Evolutionary conservation across 1,140 invertebrate genomes (phyloP), one percentile per base, ranked within the genome.

Genomic region (Stegodyphus mimosarum): DNA sequence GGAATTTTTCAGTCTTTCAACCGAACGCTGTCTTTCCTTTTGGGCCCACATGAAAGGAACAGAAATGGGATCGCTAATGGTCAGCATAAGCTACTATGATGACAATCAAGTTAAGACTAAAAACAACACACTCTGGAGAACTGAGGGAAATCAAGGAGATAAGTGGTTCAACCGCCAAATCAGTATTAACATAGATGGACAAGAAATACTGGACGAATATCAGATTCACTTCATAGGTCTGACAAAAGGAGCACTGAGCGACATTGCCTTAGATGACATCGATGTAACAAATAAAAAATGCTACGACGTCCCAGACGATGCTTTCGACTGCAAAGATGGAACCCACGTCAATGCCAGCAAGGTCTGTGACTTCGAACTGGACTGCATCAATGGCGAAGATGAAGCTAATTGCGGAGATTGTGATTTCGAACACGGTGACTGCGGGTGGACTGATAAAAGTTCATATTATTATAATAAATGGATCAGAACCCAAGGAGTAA

Each of bases 41-140:
- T 88, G 88, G 88, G 84, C 83, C 49, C 87, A 89, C 70, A 88
- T 89, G 83, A 83, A 78, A 18, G 88, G 88, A n/a, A 60, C 55
- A 7, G 84, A 87, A 67, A 88, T 88, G 70, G 88, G 88, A 52
- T 51, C 79, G 7, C 49, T 87, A 10, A 49, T 69, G 52, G 72
- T 88, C 18, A 84, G 86, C 49, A 7, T 88, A 0, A 67, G 15
- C 6, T 88, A 67, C n/a, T 83, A 72, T 50, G 70, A 67, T 7
- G 60, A 63, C 33, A 17, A 79, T 10, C 17, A 77, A 15, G 48
- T 73, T 4, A 71, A 76, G 17, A 75, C 18, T 10, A 7, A 64
- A 7, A 64, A 60, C n/a, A 48, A 51, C 4, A 11, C n/a, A 6
- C 18, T 73, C 0, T 87, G 81, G 75, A 74, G 10, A 9, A 85